A percentile compares a stretch with the other conserved stretches of the same genome.
Evolutionary conservation across 1,140 invertebrate genomes (phyloP).

Genomic region (Drosophila sturtevanti): DNA sequence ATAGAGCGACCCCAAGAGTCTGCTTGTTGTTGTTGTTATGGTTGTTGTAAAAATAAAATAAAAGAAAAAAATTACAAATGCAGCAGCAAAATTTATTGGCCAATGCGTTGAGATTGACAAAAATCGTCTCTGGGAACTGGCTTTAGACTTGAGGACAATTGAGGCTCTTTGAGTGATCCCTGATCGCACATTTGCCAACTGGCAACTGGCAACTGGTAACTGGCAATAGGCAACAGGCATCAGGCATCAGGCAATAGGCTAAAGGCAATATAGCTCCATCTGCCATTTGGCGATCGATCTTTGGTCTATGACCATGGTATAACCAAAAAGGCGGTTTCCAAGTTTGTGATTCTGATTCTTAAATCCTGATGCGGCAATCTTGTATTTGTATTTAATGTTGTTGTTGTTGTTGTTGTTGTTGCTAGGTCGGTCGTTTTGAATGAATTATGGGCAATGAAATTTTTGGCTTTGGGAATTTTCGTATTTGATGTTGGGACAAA

Average conservation of each 20-base stretch:
- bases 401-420: constrained; percentile 6
- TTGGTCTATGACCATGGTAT: constrained; percentile 6
- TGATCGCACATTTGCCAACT: constrained; percentile 14
- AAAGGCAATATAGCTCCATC: background rate
- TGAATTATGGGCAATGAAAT: constrained; percentile 18
- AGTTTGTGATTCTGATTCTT: constrained; percentile 9
- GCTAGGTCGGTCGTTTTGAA: constrained; percentile 4
- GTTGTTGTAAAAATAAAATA: background rate
- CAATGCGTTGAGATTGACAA: constrained; percentile 2
- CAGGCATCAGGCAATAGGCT: background rate
- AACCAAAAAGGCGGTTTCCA: constrained; percentile 12
- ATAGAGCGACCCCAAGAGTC: constrained; percentile 1
- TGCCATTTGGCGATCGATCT: constrained; percentile 7
- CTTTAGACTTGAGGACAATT: background rate
- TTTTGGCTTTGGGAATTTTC: constrained; percentile 11
- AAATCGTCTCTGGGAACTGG: constrained; percentile 2
- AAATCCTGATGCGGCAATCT: constrained; percentile 1
- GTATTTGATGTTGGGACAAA: constrained; percentile 8
- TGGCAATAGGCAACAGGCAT: too few species aligned
- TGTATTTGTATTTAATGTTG: background rate
- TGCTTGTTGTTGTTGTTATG: background rate
- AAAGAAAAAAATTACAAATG: constrained; percentile 10
- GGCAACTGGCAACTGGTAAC: constrained; percentile 1
- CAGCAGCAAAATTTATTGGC: constrained; percentile 14
- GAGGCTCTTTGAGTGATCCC: constrained; percentile 9